Percentiles rank a stretch among this genome's conserved stretches.
Evolutionary conservation across 2,888 invertebrate species (phyloP).

Genomic region (Heterodera filipjevi): DNA sequence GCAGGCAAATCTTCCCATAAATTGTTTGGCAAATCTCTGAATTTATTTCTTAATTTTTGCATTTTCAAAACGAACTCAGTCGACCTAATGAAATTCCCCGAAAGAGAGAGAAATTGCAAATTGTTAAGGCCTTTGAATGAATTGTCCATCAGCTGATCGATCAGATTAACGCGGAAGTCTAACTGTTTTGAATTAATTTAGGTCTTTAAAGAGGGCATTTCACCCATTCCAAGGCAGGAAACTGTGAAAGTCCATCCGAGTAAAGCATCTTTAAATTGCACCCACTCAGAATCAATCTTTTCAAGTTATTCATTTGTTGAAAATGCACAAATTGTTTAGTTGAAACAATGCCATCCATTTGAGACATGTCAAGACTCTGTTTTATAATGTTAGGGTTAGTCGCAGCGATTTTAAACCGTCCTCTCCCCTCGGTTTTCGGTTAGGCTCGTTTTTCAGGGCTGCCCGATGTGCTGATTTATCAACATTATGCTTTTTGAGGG

Average conservation of each 20-base stretch:
- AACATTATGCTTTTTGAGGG: no score
- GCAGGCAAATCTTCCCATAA: constrained; percentile 84
- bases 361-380: constrained; percentile 53
- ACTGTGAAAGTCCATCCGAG: constrained; percentile 81
- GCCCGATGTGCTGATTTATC: no score
- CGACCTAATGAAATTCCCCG: constrained; percentile 66
- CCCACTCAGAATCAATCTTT: constrained; percentile 68
- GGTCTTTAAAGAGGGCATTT: not conserved
- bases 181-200: constrained; percentile 69
- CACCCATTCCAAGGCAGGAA: constrained; percentile 75
- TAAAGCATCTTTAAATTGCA: constrained; percentile 69
- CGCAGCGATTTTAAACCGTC: no score
- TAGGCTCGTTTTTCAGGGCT: no score
- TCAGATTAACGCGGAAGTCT: constrained; percentile 82
- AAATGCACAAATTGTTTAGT: constrained; percentile 45
- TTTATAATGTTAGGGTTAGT: no score
- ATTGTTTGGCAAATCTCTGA: constrained; percentile 68
- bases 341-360: constrained; percentile 57
- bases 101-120: constrained; percentile 80
- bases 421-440: no score
- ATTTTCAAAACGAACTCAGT: not conserved
- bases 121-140: constrained; percentile 84
- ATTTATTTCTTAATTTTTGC: not conserved
- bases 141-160: constrained; percentile 77
- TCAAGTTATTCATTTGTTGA: constrained; percentile 57